A percentile compares a stretch with the other conserved stretches of the same genome.
Conservation (phyloP, 1,140 invertebrate genomes). For the Odontomachus brunneus region DNA sequence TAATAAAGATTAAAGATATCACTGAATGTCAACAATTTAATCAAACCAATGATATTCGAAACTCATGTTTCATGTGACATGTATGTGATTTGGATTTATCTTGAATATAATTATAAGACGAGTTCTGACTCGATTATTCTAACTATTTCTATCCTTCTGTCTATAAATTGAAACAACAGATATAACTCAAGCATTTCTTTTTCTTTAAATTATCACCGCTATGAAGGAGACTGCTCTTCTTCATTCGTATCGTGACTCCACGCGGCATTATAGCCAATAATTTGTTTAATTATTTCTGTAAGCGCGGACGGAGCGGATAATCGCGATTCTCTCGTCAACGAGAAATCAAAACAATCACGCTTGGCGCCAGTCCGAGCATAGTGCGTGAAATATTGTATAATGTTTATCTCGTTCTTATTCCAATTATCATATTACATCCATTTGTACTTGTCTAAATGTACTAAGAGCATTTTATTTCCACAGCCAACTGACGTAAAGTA, state of each 20-base stretch:
- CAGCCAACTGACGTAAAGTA: conserved; percentile 20
- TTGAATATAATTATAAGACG: neutral
- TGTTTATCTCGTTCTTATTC: conserved; percentile 35
- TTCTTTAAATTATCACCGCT: too few relatives aligned
- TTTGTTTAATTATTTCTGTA: neutral
- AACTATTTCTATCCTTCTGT: too few relatives aligned
- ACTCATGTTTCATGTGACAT: neutral
- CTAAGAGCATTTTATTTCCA: conserved; percentile 24
- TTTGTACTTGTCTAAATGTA: conserved; percentile 40
- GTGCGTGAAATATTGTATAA: conserved; percentile 15
- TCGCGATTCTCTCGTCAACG: neutral
- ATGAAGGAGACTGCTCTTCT: too few relatives aligned
- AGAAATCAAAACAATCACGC: conserved; percentile 16
- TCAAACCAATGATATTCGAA: neutral
- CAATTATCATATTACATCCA: conserved; percentile 37
- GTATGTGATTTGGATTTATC: neutral
- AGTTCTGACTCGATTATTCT: too few relatives aligned
- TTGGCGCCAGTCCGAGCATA: neutral
- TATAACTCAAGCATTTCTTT: too few relatives aligned
- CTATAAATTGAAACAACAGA: too few relatives aligned
- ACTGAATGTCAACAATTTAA: conserved; percentile 15
- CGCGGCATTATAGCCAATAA: too few relatives aligned
- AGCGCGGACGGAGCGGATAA: neutral
- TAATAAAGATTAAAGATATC: conserved; percentile 47
- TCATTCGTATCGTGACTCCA: too few relatives aligned